Evolutionary conservation across 2,113 vertebrate species (phyloP).

Genomic region (Dunckerocampus dactyliophorus): DNA sequence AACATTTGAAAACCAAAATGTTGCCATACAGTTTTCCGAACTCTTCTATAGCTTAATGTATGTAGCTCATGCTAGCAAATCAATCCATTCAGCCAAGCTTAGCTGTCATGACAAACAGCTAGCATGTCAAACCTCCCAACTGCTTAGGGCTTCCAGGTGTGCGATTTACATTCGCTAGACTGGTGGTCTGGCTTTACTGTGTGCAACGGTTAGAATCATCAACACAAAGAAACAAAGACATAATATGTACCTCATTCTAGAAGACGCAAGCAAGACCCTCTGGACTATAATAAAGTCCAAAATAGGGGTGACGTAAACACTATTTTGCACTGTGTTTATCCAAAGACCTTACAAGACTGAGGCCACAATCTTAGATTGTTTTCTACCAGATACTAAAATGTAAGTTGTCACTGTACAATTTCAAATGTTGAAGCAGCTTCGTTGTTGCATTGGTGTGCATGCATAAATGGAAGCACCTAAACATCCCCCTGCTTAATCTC

Average conservation of each 20-base stretch:
- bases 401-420: constrained; percentile 26
- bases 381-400: constrained; percentile 47
- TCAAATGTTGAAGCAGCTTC: constrained; percentile 19
- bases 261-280: constrained; percentile 47
- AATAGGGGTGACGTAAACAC: constrained; percentile 44
- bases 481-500: constrained; percentile 48
- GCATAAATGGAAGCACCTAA: constrained; percentile 19
- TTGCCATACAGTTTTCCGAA: constrained; percentile 29
- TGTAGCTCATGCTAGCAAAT: constrained; percentile 39
- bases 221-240: constrained; percentile 26
- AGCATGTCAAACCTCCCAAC: constrained; percentile 68
- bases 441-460: constrained; percentile 5
- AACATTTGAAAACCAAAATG: constrained; percentile 13
- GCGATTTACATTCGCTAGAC: constrained; percentile 73
- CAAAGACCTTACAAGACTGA: constrained; percentile 60
- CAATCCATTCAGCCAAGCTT: constrained; percentile 53
- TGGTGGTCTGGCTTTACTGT: constrained; percentile 73
- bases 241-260: constrained; percentile 21
- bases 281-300: constrained; percentile 49
- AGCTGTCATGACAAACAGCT: constrained; percentile 71
- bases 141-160: constrained; percentile 69
- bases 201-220: constrained; percentile 66
- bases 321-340: constrained; percentile 56
- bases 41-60: constrained; percentile 28
- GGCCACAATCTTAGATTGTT: constrained; percentile 49